Percentiles rank a stretch among this genome's conserved stretches.
phyloP scores from a whole-genome alignment of 2,113 vertebrate genomes.

The Eretmochelys imbricata region DNA sequence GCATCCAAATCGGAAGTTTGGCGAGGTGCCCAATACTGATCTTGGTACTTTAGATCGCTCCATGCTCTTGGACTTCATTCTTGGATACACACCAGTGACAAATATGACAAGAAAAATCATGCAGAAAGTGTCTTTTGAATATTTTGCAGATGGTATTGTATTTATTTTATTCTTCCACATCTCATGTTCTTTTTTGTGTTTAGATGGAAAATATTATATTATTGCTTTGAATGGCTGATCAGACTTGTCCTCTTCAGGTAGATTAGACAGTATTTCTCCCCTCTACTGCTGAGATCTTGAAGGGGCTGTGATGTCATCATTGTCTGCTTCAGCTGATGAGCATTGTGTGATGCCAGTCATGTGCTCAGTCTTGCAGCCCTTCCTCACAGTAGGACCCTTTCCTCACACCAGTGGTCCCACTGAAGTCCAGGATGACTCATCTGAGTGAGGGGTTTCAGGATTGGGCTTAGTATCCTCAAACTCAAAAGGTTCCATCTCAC shows the following conservation, averaged over 20 bases:
- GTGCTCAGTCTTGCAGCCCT: background rate
- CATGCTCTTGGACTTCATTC: slow-evolving; percentile 61
- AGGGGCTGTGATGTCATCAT: background rate
- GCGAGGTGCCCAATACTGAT: slow-evolving; percentile 65
- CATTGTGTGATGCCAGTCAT: too few species aligned
- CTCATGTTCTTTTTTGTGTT: accelerated
- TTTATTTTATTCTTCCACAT: accelerated
- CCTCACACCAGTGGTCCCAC: background rate
- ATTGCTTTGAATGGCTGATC: background rate
- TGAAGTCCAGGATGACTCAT: background rate
- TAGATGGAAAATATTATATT: background rate
- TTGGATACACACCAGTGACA: slow-evolving; percentile 77
- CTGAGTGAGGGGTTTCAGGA: background rate
- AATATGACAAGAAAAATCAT: slow-evolving; percentile 70
- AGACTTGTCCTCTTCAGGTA: background rate
- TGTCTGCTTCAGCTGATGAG: background rate
- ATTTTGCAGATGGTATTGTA: slow-evolving; percentile 76
- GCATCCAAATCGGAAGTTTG: slow-evolving; percentile 79
- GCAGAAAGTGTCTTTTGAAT: slow-evolving; percentile 76
- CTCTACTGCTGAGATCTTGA: background rate
- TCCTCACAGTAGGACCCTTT: background rate
- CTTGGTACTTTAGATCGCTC: slow-evolving; percentile 72
- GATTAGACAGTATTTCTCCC: background rate
- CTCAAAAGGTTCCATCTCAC: background rate
- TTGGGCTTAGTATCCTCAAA: background rate